phyloP scores from a whole-genome alignment of 2,888 invertebrate species.

The Isoperla grammatica region DNA sequence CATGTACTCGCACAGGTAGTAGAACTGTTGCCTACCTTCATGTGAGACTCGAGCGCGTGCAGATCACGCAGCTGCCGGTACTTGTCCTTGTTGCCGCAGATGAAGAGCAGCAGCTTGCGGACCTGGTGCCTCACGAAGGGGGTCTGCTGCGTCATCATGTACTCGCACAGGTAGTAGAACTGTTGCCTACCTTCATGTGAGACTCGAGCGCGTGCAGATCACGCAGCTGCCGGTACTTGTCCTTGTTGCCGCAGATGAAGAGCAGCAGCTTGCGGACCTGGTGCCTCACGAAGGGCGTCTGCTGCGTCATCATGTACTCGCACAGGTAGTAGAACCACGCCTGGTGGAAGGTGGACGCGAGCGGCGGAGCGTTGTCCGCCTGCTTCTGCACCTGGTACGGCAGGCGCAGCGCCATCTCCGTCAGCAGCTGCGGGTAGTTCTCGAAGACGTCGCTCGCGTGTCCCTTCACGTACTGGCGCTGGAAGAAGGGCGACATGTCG shows the following conservation, averaged over 20 bases:
- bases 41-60: no score
- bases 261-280: constrained; percentile 89
- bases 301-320: constrained; percentile 92
- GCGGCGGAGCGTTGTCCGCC: constrained; percentile 30
- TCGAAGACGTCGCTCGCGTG: constrained; percentile 91
- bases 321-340: constrained; percentile 77
- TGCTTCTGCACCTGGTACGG: constrained; percentile 68
- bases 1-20: no score
- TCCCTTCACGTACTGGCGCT: constrained; percentile 85
- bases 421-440: constrained; percentile 87
- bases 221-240: constrained; percentile 88
- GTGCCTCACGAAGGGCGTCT: constrained; percentile 79
- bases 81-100: no score
- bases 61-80: no score
- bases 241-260: constrained; percentile 91
- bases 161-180: no score
- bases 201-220: constrained; percentile 91
- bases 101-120: no score
- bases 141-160: no score
- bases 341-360: constrained; percentile 36
- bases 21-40: no score
- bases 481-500: constrained; percentile 94
- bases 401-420: constrained; percentile 88
- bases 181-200: constrained; percentile 66
- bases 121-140: no score